phyloP scores from a whole-genome alignment of 1,140 invertebrate species.

The Polypedilum pembai region DNA sequence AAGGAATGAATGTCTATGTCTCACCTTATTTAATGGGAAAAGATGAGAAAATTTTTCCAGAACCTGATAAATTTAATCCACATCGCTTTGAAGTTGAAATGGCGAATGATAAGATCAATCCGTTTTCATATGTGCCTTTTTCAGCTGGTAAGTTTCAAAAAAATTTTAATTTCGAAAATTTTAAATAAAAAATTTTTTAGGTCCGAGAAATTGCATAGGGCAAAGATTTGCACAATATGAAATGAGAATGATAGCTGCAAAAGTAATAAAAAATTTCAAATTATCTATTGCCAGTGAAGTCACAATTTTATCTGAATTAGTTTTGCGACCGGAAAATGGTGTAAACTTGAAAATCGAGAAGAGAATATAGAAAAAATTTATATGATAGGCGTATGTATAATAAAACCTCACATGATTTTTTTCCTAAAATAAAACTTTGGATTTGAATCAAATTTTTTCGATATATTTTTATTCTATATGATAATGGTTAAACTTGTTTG shows the following conservation, averaged over 20 bases:
- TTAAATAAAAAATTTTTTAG: too few species aligned
- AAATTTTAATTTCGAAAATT: too few species aligned
- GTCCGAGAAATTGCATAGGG: slow-evolving; percentile 55
- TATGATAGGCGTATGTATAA: too few species aligned
- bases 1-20: slow-evolving; percentile 8
- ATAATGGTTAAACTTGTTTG: too few species aligned
- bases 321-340: slow-evolving; percentile 14
- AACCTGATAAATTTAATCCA: slow-evolving; percentile 54
- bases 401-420: too few species aligned
- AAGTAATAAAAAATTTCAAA: slow-evolving; percentile 41
- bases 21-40: slow-evolving; percentile 31
- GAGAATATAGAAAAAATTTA: neutral
- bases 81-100: slow-evolving; percentile 49
- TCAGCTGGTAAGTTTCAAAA: slow-evolving; percentile 49
- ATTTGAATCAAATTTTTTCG: too few species aligned
- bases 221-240: slow-evolving; percentile 44
- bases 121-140: slow-evolving; percentile 54
- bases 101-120: slow-evolving; percentile 42
- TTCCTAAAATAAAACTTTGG: too few species aligned
- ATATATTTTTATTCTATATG: too few species aligned
- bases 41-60: slow-evolving; percentile 48
- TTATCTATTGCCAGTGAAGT: slow-evolving; percentile 43
- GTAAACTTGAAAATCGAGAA: slow-evolving; percentile 21
- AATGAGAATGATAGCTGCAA: slow-evolving; percentile 42
- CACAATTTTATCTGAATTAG: slow-evolving; percentile 38